Conservation (phyloP, 2,113 vertebrate genomes). For the Phalacrocorax carbo region DNA sequence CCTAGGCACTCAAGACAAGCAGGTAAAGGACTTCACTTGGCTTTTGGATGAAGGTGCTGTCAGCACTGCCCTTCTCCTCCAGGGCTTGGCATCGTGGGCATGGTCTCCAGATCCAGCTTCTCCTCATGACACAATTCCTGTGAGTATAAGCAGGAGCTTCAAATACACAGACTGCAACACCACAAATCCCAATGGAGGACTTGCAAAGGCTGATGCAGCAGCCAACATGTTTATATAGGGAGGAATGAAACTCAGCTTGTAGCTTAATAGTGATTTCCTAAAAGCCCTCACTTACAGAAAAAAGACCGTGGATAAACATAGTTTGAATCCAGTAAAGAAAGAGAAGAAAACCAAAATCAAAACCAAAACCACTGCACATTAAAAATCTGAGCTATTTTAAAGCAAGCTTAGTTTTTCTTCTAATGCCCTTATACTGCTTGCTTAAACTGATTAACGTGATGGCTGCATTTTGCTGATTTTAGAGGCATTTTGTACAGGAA, state of each 20-base stretch:
- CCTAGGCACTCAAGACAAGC: background rate
- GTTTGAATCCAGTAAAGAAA: background rate
- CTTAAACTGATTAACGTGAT: background rate
- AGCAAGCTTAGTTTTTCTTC: background rate
- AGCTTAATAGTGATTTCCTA: background rate
- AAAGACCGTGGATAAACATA: background rate
- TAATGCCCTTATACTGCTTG: background rate
- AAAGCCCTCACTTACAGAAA: background rate
- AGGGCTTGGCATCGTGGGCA: background rate
- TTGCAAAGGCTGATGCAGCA: background rate
- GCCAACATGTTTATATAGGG: fast-evolving
- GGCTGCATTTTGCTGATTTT: background rate
- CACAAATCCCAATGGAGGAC: background rate
- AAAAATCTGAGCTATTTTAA: background rate
- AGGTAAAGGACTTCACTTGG: background rate
- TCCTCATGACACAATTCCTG: background rate
- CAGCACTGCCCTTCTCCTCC: background rate
- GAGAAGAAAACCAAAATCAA: background rate
- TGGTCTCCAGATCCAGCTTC: background rate
- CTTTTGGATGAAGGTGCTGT: background rate
- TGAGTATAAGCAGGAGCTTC: background rate
- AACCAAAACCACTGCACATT: background rate
- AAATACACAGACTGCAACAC: background rate
- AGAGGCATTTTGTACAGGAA: background rate
- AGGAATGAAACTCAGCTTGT: background rate